phyloP scores from a whole-genome alignment of 2,797 vertebrate species.

The Zenarchopterus dispar region DNA sequence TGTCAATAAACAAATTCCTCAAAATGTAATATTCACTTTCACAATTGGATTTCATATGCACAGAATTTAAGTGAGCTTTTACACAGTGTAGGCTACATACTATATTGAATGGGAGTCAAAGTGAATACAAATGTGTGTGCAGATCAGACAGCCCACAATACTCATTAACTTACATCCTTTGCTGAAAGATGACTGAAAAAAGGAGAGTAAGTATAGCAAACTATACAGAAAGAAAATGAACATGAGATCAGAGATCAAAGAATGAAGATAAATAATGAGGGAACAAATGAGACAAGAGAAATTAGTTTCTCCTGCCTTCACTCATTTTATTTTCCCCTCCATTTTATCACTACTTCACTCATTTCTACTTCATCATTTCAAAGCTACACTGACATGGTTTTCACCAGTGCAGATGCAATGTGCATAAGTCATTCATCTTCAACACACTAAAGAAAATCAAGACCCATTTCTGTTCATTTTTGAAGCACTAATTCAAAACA shows the following conservation, averaged over 20 bases:
- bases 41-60: not conserved
- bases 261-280: constrained; percentile 27
- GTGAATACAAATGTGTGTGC: not conserved
- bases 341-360: not conserved
- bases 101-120: not conserved
- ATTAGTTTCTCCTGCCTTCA: constrained; percentile 1
- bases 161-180: constrained; percentile 1
- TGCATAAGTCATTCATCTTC: not conserved
- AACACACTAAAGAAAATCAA: not conserved
- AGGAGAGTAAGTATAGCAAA: too few relatives aligned
- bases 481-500: not conserved
- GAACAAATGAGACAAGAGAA: constrained; percentile 7
- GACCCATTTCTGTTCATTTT: too few relatives aligned
- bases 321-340: constrained; percentile 3
- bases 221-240: not conserved
- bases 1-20: not conserved
- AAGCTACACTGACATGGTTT: not conserved
- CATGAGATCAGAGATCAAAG: constrained; percentile 32
- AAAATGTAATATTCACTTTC: not conserved
- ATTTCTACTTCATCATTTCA: not conserved
- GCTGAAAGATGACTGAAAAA: not conserved
- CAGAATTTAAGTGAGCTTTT: too few relatives aligned
- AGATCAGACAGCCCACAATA: not conserved
- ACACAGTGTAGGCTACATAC: too few relatives aligned
- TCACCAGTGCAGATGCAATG: not conserved